Conservation (phyloP, 2,888 invertebrate species). For the Dynastes tityus region DNA sequence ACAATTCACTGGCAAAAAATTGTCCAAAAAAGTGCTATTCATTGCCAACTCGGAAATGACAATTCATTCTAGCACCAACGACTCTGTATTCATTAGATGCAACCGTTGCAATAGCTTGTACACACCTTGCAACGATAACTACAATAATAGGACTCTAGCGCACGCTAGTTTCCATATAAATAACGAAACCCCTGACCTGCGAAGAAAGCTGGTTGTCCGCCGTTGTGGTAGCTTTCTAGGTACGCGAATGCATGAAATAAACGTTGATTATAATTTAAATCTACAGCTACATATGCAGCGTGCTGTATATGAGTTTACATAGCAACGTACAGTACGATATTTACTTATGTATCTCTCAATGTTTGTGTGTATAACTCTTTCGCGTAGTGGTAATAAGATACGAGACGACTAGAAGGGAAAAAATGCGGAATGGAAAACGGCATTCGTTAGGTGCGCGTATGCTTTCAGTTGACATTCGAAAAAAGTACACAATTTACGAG, state of each 20-base stretch:
- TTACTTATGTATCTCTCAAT: no score
- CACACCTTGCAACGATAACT: constrained; percentile 14
- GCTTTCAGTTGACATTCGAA: neutral
- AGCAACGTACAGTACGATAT: neutral
- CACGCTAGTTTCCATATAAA: constrained; percentile 27
- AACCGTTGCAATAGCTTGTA: neutral
- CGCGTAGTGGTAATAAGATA: neutral
- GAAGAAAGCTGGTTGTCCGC: constrained; percentile 27
- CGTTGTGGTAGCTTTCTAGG: constrained; percentile 23
- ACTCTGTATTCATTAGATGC: no score
- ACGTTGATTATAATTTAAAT: constrained; percentile 30
- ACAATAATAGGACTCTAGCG: neutral
- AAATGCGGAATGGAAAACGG: constrained; percentile 13
- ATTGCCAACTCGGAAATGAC: no score
- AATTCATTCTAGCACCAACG: no score
- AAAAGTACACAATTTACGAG: constrained; percentile 5
- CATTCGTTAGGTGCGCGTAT: constrained; percentile 1
- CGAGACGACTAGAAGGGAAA: neutral
- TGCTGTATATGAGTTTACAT: neutral
- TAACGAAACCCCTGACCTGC: constrained; percentile 42
- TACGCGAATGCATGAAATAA: constrained; percentile 13
- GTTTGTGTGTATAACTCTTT: neutral
- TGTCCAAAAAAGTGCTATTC: no score
- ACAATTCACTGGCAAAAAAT: no score
- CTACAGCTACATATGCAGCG: constrained; percentile 8